Evolutionary conservation across 2,888 invertebrate species (phyloP).

Genomic region (Chymomyza caudatula): DNA sequence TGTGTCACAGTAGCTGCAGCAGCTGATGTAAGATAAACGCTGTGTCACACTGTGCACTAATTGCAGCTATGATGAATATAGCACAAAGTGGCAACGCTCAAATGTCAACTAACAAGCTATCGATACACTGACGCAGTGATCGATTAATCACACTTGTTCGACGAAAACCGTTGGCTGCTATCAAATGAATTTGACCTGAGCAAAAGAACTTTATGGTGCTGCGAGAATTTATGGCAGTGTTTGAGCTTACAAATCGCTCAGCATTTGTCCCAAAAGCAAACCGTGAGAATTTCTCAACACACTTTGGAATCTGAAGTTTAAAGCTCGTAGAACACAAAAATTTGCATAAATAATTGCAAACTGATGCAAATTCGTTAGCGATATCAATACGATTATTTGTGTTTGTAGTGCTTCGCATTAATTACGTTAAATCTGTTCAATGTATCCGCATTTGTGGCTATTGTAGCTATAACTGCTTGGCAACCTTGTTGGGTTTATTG

Average conservation of each 20-base stretch:
- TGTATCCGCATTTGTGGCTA: conserved; percentile 4
- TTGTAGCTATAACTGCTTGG: no score
- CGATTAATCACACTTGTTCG: conserved; percentile 17
- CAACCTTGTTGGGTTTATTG: conserved; percentile 48
- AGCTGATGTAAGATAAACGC: background rate
- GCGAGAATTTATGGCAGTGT: background rate
- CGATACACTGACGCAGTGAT: conserved; percentile 38
- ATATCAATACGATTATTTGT: conserved; percentile 32
- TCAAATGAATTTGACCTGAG: background rate
- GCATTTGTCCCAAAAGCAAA: conserved; percentile 20
- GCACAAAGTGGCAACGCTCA: conserved; percentile 39
- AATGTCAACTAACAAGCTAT: conserved; percentile 37
- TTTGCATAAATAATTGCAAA: conserved; percentile 69
- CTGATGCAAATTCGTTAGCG: conserved; percentile 52
- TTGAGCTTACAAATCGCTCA: background rate
- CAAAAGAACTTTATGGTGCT: background rate
- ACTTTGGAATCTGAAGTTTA: background rate
- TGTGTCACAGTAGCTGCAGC: conserved; percentile 16
- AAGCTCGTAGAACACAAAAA: background rate
- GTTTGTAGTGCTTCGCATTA: conserved; percentile 45
- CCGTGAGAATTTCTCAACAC: conserved; percentile 45
- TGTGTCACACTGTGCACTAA: background rate
- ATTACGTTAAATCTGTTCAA: conserved; percentile 38
- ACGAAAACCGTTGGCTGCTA: background rate
- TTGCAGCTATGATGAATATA: background rate